A percentile compares a stretch with the other conserved stretches of the same genome.
Evolutionary conservation across 2,888 invertebrate species (phyloP).

Genomic region (Idaea dimidiata): DNA sequence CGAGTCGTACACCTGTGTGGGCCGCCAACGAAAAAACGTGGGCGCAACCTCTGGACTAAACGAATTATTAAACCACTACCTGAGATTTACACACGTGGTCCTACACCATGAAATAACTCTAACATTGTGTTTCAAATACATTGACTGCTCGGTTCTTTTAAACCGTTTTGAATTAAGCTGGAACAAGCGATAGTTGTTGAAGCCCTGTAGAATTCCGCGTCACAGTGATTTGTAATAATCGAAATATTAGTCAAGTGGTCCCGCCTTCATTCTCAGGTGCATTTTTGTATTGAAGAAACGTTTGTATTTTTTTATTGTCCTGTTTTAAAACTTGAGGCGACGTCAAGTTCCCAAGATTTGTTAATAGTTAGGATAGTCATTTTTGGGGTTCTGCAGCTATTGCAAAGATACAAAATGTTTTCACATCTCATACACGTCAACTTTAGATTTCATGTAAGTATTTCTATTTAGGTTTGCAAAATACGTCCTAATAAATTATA

Average conservation of each 20-base stretch:
- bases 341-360: conserved; percentile 72
- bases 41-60: conserved; percentile 75
- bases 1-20: conserved; percentile 77
- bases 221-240: conserved; percentile 68
- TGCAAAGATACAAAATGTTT: conserved; percentile 13
- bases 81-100: conserved; percentile 57
- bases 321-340: conserved; percentile 67
- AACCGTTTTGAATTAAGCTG: not conserved
- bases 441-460: not conserved
- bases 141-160: conserved; percentile 28
- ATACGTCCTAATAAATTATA: no score
- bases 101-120: conserved; percentile 19
- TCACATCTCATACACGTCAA: not conserved
- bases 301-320: conserved; percentile 70
- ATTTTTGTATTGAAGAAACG: conserved; percentile 77
- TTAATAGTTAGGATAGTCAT: conserved; percentile 51
- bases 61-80: conserved; percentile 78
- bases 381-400: conserved; percentile 46
- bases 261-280: conserved; percentile 81
- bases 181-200: conserved; percentile 35
- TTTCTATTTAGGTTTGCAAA: no score
- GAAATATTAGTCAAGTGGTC: conserved; percentile 76
- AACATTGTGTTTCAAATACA: conserved; percentile 31
- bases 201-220: conserved; percentile 26
- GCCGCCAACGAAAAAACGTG: conserved; percentile 67